These are phyloP conservation scores for Mustelus asterias DNA, from an alignment of 2,113 vertebrate species.

Conservation along the genomic window DNA sequence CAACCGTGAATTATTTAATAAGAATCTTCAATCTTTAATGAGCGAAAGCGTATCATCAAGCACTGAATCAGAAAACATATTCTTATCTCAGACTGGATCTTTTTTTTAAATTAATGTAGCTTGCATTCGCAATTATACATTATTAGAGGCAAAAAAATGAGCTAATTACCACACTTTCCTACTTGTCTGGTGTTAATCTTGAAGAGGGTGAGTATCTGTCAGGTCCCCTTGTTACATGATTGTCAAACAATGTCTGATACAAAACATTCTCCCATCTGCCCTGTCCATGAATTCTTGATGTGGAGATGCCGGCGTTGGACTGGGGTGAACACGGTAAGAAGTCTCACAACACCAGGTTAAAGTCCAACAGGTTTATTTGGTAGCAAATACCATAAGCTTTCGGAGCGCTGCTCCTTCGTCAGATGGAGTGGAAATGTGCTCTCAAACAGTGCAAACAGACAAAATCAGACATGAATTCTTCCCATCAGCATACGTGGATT, in stretches of 20 bases:
- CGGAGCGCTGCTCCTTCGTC: too few species aligned
- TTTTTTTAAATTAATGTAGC: conserved; percentile 25
- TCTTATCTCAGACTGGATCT: conserved; percentile 5
- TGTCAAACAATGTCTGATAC: background rate
- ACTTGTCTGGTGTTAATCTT: background rate
- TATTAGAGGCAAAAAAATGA: conserved; percentile 35
- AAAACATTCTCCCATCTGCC: background rate
- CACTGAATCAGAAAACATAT: conserved; percentile 22
- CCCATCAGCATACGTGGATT: background rate
- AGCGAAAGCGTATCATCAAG: background rate
- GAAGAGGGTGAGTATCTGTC: background rate
- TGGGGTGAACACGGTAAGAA: too few species aligned
- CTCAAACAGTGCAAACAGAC: too few species aligned
- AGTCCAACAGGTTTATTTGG: too few species aligned
- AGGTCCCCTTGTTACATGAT: background rate
- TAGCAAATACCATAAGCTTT: too few species aligned
- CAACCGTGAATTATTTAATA: conserved; percentile 36
- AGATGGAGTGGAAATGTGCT: too few species aligned
- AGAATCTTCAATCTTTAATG: conserved; percentile 37
- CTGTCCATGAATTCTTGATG: background rate
- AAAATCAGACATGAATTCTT: background rate
- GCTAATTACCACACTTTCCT: conserved; percentile 1
- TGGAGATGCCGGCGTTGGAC: too few species aligned
- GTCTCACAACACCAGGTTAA: too few species aligned
- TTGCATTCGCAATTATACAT: conserved; percentile 35